Evolutionary conservation across 2,797 vertebrate genomes (phyloP).

Genomic region (Graptemys geographica): DNA sequence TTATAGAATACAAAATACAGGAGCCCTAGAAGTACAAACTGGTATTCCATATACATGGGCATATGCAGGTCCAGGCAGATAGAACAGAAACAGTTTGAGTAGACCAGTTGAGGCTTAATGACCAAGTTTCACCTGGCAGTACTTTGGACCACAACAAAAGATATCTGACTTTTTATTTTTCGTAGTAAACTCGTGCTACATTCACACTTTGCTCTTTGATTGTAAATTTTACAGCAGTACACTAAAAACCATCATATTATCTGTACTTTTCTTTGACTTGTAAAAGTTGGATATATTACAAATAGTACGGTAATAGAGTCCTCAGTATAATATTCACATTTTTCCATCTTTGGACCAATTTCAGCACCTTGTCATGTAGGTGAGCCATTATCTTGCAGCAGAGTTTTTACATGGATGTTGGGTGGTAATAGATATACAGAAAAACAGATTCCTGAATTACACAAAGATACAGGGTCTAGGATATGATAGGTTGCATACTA

Average conservation of each 20-base stretch:
- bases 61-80: neutral
- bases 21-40: neutral
- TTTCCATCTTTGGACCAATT: neutral
- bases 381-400: conserved; percentile 30
- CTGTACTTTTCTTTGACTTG: neutral
- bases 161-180: conserved; percentile 7
- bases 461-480: neutral
- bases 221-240: neutral
- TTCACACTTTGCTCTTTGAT: neutral
- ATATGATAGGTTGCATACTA: conserved; percentile 10
- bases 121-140: neutral
- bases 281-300: neutral
- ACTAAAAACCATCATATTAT: neutral
- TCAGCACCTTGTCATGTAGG: neutral
- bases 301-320: neutral
- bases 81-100: neutral
- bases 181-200: neutral
- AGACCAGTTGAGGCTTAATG: neutral
- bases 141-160: neutral
- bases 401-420: neutral
- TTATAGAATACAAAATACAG: neutral
- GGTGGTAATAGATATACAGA: neutral
- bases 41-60: neutral
- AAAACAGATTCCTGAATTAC: conserved; percentile 11
- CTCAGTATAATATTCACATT: neutral